Conservation (phyloP, 2,888 invertebrate species). For the Drosophila meridionalis region DNA sequence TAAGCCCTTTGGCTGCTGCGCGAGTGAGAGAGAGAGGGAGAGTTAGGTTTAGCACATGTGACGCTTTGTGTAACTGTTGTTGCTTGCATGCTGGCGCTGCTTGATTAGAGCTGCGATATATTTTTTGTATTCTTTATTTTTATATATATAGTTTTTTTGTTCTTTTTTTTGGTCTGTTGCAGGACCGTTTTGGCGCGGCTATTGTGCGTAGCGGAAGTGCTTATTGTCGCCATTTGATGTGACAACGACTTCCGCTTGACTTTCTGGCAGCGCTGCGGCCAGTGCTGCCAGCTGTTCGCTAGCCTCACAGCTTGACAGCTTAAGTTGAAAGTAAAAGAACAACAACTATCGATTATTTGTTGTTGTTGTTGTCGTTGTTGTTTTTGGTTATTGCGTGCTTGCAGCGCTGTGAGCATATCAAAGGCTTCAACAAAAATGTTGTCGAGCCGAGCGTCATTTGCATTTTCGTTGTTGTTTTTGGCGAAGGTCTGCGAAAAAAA, state of each 20-base stretch:
- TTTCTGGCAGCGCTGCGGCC: constrained; percentile 14
- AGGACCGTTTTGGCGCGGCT: constrained; percentile 30
- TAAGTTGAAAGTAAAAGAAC: constrained; percentile 9
- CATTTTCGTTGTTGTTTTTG: constrained; percentile 43
- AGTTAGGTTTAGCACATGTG: constrained; percentile 24
- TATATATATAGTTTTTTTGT: neutral
- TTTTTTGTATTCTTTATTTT: neutral
- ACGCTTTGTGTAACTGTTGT: constrained; percentile 16
- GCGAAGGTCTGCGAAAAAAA: constrained; percentile 53
- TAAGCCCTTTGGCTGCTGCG: constrained; percentile 16
- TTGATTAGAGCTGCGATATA: constrained; percentile 36
- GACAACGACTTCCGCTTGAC: constrained; percentile 74
- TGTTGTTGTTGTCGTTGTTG: constrained; percentile 8
- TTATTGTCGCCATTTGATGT: constrained; percentile 80
- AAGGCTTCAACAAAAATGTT: constrained; percentile 61
- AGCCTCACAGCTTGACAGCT: constrained; percentile 36
- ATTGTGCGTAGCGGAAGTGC: constrained; percentile 66
- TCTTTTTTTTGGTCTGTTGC: neutral
- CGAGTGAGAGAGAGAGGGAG: neutral
- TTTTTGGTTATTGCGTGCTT: constrained; percentile 54
- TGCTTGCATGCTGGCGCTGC: constrained; percentile 14
- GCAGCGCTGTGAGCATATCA: constrained; percentile 55
- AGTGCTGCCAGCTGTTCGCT: constrained; percentile 25
- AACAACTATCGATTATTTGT: constrained; percentile 63
- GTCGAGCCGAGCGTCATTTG: constrained; percentile 60